Evolutionary conservation across 2,888 invertebrate genomes (phyloP), one percentile per base, ranked within the genome.

Genomic region (Cryptus viduatorius): DNA sequence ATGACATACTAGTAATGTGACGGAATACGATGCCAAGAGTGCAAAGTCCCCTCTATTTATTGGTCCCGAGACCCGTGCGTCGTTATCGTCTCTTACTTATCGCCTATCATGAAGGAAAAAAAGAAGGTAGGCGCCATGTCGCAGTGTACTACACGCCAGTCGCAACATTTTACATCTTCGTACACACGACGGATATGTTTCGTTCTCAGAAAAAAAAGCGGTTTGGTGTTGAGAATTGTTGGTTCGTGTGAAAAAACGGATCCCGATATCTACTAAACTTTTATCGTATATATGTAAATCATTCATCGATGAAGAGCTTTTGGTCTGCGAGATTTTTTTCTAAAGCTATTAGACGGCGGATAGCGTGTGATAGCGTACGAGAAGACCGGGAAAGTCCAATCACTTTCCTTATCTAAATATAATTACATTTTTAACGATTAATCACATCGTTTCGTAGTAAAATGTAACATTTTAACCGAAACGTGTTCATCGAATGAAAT

Each of bases 11-110:
- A 87, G 84, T 85, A 84, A 82, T 86, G 85, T 86, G 76, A 86
- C 87, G 82, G 88, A 88, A 84, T 89, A 86, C 89, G 89, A 88
- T 78, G 61, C 83, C 77, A 79, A 75, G 86, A 88, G 89, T 89
- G 87, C 91, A 91, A 90, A 91, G 91, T 91, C 88, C 84, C 37
- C 89, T 64, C 86, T 88, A 91, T 91, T 90, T 91, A 91, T 91
- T 91, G 87, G 90, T 84, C 89, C 88, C 86, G 79, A 89, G 80
- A 86, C 76, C 83, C 50, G 75, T 37, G 16, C 31, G 84, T 86
- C 77, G 61, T 86, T 87, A 83, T 88, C 88, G 67, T 87, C 82
- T 78, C 82, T 82, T 73, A 80, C 87, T 90, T 90, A 90, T 91
- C 90, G 77, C 71, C n/a, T 81, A 86, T 85, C 73, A 61, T 78